These are phyloP conservation scores for Pangasius sanitwongsei DNA, from an alignment of 2,797 vertebrate genomes.

Conservation along the genomic window DNA sequence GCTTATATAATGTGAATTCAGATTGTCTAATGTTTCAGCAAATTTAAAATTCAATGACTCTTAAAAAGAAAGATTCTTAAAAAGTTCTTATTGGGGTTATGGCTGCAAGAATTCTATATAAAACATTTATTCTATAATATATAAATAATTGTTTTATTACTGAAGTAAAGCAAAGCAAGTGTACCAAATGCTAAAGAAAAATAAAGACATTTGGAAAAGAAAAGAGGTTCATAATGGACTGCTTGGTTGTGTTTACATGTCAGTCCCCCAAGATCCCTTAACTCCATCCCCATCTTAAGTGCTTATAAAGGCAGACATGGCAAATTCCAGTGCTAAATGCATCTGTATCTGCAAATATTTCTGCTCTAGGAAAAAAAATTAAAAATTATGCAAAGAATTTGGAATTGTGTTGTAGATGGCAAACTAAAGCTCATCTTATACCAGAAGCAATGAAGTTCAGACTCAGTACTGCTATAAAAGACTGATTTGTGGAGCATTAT, in stretches of 20 bases:
- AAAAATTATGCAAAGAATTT: neutral
- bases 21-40: constrained; percentile 12
- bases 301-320: neutral
- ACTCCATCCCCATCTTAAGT: neutral
- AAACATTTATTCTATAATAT: neutral
- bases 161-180: neutral
- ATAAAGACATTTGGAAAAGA: neutral
- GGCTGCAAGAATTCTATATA: neutral
- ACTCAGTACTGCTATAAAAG: neutral
- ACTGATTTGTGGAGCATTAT: neutral
- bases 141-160: neutral
- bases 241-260: neutral
- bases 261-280: neutral
- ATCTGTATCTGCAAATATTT: neutral
- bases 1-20: constrained; percentile 12
- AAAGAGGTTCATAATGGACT: neutral
- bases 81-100: neutral
- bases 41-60: constrained; percentile 11
- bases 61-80: neutral
- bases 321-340: neutral
- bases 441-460: neutral
- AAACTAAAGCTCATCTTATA: neutral
- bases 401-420: neutral
- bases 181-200: neutral
- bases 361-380: neutral